Evolutionary conservation across 2,888 invertebrate genomes (phyloP), one percentile per base, ranked within the genome.

Genomic region (Stegana nigrithorax): DNA sequence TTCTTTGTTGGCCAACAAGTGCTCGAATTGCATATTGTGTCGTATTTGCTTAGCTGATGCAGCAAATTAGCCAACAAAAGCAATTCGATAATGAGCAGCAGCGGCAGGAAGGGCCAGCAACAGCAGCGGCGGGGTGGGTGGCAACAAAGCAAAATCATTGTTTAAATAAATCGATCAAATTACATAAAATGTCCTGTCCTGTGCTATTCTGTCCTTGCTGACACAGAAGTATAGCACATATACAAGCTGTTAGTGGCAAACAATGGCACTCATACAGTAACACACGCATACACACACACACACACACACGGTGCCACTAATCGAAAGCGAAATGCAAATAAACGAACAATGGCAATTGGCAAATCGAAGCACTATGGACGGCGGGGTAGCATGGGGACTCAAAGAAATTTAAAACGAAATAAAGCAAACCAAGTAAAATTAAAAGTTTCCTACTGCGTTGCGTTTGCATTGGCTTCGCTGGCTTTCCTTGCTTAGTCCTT

Each of bases 161-260:
- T 55, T 19, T n/a, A 55, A 55, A 55, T 55, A 55, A 55, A 55
- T 55, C 53, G 53, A 55, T 55, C 53, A 55, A 55, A 55, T 55
- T 55, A 55, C 53, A 32, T 21, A 29, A 32, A 55, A 36, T 36
- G 53, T 26, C 14, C 23, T 50, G 50, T n/a, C 19, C 19, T 55
- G 32, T 8, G 19, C n/a, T 8, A 36, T 21, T 21, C 23, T 55
- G 29, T 29, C 29, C 39, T n/a, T n/a, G n/a, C n/a, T n/a, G n/a
- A n/a, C n/a, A n/a, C n/a, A n/a, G n/a, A n/a, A n/a, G n/a, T n/a
- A n/a, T n/a, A n/a, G n/a, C n/a, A n/a, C n/a, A n/a, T n/a, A n/a
- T n/a, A n/a, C n/a, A n/a, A n/a, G n/a, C 36, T 36, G 5, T 17
- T 10, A 44, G 17, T 44, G 44, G 19, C 44, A 7, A 14, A 7